Conservation (phyloP, 1,140 invertebrate genomes). For the Drosophila ficusphila region DNA sequence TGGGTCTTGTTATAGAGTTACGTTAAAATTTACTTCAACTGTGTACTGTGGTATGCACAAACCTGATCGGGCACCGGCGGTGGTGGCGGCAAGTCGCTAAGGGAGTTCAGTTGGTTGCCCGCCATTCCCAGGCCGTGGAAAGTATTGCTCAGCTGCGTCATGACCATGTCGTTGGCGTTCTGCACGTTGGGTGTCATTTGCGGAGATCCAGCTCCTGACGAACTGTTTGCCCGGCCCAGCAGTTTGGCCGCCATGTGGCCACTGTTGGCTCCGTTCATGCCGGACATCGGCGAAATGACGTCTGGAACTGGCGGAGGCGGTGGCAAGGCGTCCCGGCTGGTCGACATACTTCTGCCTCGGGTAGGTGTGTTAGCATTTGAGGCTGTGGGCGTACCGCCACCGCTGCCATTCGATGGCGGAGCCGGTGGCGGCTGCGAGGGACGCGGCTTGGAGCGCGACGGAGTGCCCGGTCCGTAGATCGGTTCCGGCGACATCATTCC, state of each 20-base stretch:
- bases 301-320: conserved; percentile 94
- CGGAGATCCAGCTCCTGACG: conserved; percentile 82
- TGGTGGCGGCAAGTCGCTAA: conserved; percentile 86
- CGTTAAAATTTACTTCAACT: no score
- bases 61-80: conserved; percentile 86
- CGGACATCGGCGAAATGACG: conserved; percentile 83
- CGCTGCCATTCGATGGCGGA: conserved; percentile 89
- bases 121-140: conserved; percentile 79
- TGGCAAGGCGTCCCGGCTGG: conserved; percentile 89
- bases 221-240: conserved; percentile 84
- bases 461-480: conserved; percentile 86
- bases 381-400: conserved; percentile 89
- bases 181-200: conserved; percentile 76
- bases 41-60: no score
- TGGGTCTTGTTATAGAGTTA: no score
- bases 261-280: conserved; percentile 66
- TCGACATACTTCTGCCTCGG: conserved; percentile 88
- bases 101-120: conserved; percentile 70
- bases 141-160: conserved; percentile 80
- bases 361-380: conserved; percentile 89
- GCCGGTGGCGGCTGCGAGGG: conserved; percentile 95
- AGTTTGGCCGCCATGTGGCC: conserved; percentile 84
- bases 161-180: conserved; percentile 79
- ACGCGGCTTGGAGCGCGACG: conserved; percentile 87
- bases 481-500: conserved; percentile 85